A percentile compares a stretch with the other conserved stretches of the same genome.
Evolutionary conservation across 1,140 invertebrate species (phyloP).

Genomic region (Oscheius sp.): DNA sequence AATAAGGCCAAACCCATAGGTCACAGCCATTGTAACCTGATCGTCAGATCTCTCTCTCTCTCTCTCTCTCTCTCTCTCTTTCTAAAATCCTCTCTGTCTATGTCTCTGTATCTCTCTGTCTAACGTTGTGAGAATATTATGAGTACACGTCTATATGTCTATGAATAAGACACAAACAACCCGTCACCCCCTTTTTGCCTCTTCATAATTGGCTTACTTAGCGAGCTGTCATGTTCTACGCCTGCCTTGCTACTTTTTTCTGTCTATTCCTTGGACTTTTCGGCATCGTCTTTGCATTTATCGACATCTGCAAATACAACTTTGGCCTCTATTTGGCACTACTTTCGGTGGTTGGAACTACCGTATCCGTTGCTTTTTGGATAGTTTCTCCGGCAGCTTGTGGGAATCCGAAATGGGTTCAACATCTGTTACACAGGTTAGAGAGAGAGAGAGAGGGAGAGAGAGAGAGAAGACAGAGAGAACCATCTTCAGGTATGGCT

Average conservation of each 20-base stretch:
- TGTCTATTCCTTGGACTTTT: constrained; percentile 9
- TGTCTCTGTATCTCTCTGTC: too few relatives aligned
- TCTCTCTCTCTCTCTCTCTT: too few relatives aligned
- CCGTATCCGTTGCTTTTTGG: constrained; percentile 20
- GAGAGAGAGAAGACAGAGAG: not conserved
- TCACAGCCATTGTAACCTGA: too few relatives aligned
- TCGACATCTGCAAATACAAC: constrained; percentile 6
- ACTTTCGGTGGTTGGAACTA: constrained; percentile 7
- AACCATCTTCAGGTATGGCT: constrained; percentile 12
- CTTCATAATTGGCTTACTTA: too few relatives aligned
- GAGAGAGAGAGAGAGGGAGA: not conserved
- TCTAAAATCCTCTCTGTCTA: too few relatives aligned
- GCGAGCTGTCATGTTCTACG: constrained; percentile 17
- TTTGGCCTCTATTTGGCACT: constrained; percentile 17
- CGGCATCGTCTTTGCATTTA: not conserved
- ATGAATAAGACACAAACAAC: too few relatives aligned
- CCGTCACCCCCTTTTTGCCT: too few relatives aligned
- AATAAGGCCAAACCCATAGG: too few relatives aligned
- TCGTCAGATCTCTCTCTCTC: too few relatives aligned
- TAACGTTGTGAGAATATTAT: too few relatives aligned
- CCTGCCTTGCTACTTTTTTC: constrained; percentile 16
- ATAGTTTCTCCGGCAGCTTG: constrained; percentile 19
- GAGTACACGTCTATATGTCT: too few relatives aligned
- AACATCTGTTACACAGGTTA: not conserved
- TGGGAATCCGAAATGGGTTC: constrained; percentile 7